These are phyloP conservation scores for Timandra comae DNA, from an alignment of 2,888 invertebrate genomes.

Conservation along the genomic window DNA sequence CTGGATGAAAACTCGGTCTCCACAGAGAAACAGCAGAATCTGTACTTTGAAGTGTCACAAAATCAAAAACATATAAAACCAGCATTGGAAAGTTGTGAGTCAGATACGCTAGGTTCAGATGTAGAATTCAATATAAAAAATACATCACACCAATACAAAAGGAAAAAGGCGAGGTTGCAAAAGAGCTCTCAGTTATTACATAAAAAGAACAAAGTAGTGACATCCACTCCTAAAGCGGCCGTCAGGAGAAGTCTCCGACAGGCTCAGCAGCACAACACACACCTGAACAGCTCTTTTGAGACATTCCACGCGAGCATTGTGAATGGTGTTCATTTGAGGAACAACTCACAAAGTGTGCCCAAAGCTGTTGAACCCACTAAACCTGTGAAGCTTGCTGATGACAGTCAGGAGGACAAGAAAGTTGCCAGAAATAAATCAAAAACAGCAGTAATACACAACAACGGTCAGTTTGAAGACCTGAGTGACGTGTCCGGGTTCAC, in stretches of 20 bases:
- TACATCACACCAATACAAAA: conserved; percentile 39
- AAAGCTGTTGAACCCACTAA: conserved; percentile 22
- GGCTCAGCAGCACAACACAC: conserved; percentile 38
- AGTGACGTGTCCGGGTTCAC: conserved; percentile 71
- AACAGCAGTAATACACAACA: conserved; percentile 16
- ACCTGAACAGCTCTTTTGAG: conserved; percentile 48
- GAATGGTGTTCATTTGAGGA: conserved; percentile 32
- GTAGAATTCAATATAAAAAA: conserved; percentile 59
- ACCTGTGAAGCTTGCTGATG: conserved; percentile 24
- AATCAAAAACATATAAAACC: conserved; percentile 34
- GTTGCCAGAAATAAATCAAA: conserved; percentile 15
- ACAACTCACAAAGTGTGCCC: conserved; percentile 21
- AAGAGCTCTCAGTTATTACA: conserved; percentile 36
- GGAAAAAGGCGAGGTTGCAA: conserved; percentile 40
- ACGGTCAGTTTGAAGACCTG: conserved; percentile 60
- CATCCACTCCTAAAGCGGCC: conserved; percentile 53
- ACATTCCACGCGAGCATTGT: conserved; percentile 30
- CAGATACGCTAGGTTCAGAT: conserved; percentile 46
- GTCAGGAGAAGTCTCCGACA: conserved; percentile 54
- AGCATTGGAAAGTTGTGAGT: conserved; percentile 37
- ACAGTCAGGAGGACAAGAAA: conserved; percentile 30
- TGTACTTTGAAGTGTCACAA: conserved; percentile 51
- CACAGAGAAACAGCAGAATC: conserved; percentile 43
- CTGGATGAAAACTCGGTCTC: conserved; percentile 50
- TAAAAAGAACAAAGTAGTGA: conserved; percentile 52